Percentiles rank a stretch among this genome's conserved stretches.
Evolutionary conservation across 2,888 invertebrate species (phyloP).

Genomic region (Drosophila mimetica): DNA sequence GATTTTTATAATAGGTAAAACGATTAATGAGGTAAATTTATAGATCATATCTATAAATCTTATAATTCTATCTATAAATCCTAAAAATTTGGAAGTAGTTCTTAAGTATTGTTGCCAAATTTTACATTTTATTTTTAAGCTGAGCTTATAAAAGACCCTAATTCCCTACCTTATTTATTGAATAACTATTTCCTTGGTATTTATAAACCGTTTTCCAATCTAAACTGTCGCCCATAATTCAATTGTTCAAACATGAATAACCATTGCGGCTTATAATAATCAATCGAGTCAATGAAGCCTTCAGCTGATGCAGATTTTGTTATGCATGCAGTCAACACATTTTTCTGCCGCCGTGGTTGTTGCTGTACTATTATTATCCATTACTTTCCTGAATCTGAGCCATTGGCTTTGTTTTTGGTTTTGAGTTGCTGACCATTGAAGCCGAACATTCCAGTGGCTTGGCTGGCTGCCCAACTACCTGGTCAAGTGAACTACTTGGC

Average conservation of each 20-base stretch:
- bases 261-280: slow-evolving; percentile 16
- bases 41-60: no score
- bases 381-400: slow-evolving; percentile 54
- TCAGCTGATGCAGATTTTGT: slow-evolving; percentile 47
- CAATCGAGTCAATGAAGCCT: slow-evolving; percentile 32
- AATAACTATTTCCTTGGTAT: slow-evolving; percentile 7
- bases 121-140: not conserved
- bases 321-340: slow-evolving; percentile 46
- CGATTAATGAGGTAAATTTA: no score
- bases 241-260: slow-evolving; percentile 22
- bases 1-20: no score
- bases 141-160: not conserved
- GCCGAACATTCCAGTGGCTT: slow-evolving; percentile 71
- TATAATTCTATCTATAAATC: no score
- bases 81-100: no score
- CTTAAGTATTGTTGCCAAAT: no score
- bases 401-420: slow-evolving; percentile 34
- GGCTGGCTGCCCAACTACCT: slow-evolving; percentile 70
- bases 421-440: slow-evolving; percentile 54
- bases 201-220: not conserved
- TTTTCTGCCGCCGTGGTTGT: slow-evolving; percentile 6
- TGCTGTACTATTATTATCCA: slow-evolving; percentile 40
- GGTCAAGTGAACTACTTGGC: slow-evolving; percentile 76
- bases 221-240: slow-evolving; percentile 13
- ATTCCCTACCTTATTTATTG: not conserved